These are phyloP conservation scores for Colossoma macropomum DNA, from an alignment of 2,113 vertebrate species.

Conservation along the genomic window DNA sequence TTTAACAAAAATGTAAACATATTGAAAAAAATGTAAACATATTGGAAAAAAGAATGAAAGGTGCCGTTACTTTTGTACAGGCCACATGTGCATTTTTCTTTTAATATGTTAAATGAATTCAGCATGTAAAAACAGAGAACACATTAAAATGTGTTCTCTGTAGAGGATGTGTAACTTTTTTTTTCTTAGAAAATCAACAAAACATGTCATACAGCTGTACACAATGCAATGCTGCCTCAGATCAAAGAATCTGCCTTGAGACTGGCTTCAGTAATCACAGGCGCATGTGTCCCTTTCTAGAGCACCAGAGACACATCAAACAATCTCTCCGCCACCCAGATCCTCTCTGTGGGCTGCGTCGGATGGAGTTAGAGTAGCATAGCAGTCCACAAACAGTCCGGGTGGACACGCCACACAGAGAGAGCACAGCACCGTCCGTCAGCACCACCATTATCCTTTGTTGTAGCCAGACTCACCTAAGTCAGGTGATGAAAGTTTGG, in stretches of 20 bases:
- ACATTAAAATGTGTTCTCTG: no score
- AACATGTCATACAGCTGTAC: neutral
- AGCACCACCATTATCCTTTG: constrained; percentile 83
- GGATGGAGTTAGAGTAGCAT: constrained; percentile 62
- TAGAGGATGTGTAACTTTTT: no score
- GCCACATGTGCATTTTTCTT: no score
- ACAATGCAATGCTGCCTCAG: neutral
- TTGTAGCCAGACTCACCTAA: constrained; percentile 77
- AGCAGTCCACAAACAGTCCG: constrained; percentile 55
- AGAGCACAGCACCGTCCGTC: constrained; percentile 73
- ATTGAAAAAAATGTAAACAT: no score
- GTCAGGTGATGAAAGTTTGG: constrained; percentile 83
- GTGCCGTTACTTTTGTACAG: no score
- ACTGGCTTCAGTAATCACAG: constrained; percentile 33
- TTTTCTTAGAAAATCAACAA: no score
- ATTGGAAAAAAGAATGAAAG: no score
- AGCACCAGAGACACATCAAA: constrained; percentile 51
- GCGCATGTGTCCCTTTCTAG: constrained; percentile 10
- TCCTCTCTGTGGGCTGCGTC: constrained; percentile 52
- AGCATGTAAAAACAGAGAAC: no score
- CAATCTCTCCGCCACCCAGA: constrained; percentile 63
- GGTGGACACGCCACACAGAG: constrained; percentile 75
- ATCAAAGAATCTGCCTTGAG: constrained; percentile 12
- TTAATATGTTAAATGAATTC: no score
- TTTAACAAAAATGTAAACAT: no score